These are phyloP conservation scores for Panorpa germanica DNA, from an alignment of 2,888 invertebrate genomes.

Conservation along the genomic window DNA sequence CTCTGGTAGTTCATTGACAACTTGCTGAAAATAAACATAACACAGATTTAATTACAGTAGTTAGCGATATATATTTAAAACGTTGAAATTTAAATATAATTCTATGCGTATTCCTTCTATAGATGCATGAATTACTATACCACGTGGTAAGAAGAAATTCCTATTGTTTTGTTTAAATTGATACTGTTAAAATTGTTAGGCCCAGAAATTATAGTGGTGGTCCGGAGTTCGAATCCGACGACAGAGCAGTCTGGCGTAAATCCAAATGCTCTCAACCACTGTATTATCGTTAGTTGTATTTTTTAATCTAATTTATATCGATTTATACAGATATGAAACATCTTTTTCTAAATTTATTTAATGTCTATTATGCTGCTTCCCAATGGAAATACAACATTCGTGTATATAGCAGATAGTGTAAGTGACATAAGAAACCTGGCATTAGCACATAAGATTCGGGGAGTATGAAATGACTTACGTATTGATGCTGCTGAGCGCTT, in stretches of 20 bases:
- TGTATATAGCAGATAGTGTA: not conserved
- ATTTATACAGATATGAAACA: too few species aligned
- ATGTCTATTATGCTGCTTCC: too few species aligned
- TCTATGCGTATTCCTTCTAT: not conserved
- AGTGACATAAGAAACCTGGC: not conserved
- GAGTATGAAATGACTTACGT: constrained; percentile 43
- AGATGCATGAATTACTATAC: not conserved
- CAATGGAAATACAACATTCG: not conserved
- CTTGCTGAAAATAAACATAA: constrained; percentile 20
- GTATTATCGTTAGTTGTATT: too few species aligned
- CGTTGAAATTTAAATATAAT: not conserved
- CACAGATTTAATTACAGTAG: constrained; percentile 2
- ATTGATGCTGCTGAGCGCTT: constrained; percentile 30
- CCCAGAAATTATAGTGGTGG: too few species aligned
- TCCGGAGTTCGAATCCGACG: too few species aligned
- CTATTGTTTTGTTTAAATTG: constrained; percentile 2
- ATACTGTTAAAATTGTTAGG: not conserved
- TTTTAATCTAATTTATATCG: too few species aligned
- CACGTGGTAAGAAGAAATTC: constrained; percentile 1
- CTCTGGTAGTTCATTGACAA: constrained; percentile 25
- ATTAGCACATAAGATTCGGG: constrained; percentile 15
- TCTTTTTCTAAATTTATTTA: too few species aligned
- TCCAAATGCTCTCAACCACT: too few species aligned
- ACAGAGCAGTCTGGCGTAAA: too few species aligned
- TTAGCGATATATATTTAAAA: constrained; percentile 1